Percentiles rank a stretch among this genome's conserved stretches.
phyloP scores from a whole-genome alignment of 2,888 invertebrate species.

The Nomada fucata region DNA sequence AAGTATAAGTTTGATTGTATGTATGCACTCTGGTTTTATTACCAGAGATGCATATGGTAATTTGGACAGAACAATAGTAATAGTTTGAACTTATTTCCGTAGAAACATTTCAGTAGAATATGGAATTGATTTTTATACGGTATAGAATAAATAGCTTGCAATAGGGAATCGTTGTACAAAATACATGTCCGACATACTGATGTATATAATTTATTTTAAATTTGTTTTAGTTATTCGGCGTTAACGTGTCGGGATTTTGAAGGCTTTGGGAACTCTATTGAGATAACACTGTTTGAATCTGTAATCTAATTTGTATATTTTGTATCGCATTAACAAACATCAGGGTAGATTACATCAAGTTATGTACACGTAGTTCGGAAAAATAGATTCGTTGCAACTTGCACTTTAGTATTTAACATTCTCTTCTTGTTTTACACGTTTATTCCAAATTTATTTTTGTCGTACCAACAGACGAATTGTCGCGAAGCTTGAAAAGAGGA shows the following conservation, averaged over 20 bases:
- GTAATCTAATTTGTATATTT: constrained; percentile 9
- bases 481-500: no score
- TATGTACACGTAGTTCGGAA: not conserved
- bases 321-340: not conserved
- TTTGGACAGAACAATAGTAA: no score
- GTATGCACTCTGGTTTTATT: not conserved
- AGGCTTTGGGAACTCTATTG: not conserved
- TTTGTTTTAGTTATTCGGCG: not conserved
- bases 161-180: no score
- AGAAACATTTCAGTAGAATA: no score
- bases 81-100: no score
- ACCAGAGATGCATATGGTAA: not conserved
- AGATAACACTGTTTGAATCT: constrained; percentile 6
- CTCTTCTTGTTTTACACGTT: no score
- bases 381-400: not conserved
- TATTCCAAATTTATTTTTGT: no score
- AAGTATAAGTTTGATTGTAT: not conserved
- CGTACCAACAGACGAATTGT: no score
- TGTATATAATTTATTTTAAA: not conserved
- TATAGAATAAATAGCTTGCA: no score
- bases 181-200: no score
- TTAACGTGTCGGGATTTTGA: not conserved
- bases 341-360: not conserved
- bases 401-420: no score
- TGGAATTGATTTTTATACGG: no score